phyloP scores from a whole-genome alignment of 2,888 invertebrate species.

The Acanthosepion lycidas region DNA sequence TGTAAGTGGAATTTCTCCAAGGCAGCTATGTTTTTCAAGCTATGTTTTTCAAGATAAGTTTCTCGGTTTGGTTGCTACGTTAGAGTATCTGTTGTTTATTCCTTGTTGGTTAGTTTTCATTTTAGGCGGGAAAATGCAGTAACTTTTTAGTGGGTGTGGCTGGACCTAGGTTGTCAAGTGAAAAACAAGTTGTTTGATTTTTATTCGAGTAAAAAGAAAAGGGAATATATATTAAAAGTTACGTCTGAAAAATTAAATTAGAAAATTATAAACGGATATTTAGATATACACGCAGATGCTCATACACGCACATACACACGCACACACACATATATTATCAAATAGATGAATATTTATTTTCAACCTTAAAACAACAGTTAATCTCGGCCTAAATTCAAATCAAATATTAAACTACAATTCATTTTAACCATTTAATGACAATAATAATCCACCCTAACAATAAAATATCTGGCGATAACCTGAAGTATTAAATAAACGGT shows the following conservation, averaged over 20 bases:
- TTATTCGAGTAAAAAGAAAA: neutral
- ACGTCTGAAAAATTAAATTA: neutral
- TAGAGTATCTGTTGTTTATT: neutral
- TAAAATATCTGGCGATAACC: too few species aligned
- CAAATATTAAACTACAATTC: too few species aligned
- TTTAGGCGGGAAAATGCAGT: neutral
- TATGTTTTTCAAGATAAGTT: neutral
- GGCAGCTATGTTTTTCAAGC: neutral
- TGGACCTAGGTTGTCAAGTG: neutral
- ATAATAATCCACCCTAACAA: too few species aligned
- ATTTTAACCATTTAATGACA: too few species aligned
- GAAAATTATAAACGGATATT: neutral
- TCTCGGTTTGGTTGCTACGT: neutral
- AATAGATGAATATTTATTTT: too few species aligned
- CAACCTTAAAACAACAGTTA: too few species aligned
- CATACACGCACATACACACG: too few species aligned
- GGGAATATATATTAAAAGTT: neutral
- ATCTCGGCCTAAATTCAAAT: too few species aligned
- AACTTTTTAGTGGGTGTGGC: neutral
- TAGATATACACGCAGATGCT: too few species aligned
- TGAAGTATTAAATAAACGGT: too few species aligned
- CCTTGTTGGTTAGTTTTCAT: too few species aligned
- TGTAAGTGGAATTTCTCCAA: slow-evolving; percentile 33
- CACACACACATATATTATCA: too few species aligned
- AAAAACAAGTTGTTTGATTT: neutral